Conservation (phyloP, 1,140 invertebrate genomes). For the Lutraria rhynchaena region DNA sequence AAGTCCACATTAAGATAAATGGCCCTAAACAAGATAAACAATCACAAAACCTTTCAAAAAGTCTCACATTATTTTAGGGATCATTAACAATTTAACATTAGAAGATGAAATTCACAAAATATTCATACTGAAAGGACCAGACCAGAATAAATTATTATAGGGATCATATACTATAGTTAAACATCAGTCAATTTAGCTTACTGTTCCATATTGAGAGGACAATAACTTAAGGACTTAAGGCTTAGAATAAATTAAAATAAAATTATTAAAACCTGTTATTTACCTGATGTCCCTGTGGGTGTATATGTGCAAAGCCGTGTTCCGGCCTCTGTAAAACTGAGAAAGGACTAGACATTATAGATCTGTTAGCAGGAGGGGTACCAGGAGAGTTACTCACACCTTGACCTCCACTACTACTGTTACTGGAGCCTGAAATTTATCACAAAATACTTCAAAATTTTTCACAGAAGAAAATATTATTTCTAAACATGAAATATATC, state of each 20-base stretch:
- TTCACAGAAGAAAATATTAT: no score
- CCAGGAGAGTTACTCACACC: constrained; percentile 75
- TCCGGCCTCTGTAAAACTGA: constrained; percentile 84
- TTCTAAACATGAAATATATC: no score
- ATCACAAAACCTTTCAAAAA: no score
- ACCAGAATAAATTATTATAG: no score
- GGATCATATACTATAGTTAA: not conserved
- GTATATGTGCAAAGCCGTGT: constrained; percentile 95
- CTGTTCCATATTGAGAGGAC: no score
- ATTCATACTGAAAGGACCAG: no score
- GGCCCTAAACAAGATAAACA: no score
- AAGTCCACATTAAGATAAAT: no score
- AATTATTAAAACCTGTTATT: not conserved
- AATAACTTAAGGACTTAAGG: not conserved
- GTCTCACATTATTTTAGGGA: no score
- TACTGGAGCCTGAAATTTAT: constrained; percentile 54
- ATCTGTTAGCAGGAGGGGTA: constrained; percentile 80
- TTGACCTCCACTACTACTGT: constrained; percentile 58
- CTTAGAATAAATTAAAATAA: not conserved
- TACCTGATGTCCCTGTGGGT: constrained; percentile 94
- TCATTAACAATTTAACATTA: no score
- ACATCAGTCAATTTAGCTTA: not conserved
- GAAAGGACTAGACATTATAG: constrained; percentile 85
- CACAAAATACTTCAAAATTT: no score
- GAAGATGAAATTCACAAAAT: no score